Conservation (phyloP, 2,113 vertebrate species). For the Arothron firmamentum region DNA sequence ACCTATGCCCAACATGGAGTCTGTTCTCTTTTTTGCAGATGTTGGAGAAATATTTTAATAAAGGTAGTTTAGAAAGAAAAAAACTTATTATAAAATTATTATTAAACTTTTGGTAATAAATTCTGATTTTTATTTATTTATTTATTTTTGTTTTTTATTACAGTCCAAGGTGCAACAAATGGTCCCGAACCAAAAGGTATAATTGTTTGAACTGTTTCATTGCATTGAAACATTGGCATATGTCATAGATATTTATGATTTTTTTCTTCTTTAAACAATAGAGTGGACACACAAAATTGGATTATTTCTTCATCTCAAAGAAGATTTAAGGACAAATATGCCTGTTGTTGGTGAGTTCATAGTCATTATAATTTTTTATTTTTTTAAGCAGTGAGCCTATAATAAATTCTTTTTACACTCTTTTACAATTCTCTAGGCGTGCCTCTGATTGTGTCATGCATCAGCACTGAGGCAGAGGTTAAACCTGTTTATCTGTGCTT, state of each 20-base stretch:
- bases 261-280: neutral
- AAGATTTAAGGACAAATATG: neutral
- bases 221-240: too few relatives aligned
- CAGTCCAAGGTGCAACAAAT: neutral
- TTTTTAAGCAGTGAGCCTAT: too few relatives aligned
- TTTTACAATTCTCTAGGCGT: slow-evolving; percentile 26
- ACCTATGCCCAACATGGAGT: neutral
- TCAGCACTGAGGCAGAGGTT: neutral
- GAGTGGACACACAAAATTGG: neutral
- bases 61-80: slow-evolving; percentile 16
- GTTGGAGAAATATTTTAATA: neutral
- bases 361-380: too few relatives aligned
- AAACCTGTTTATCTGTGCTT: slow-evolving; percentile 48
- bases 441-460: slow-evolving; percentile 35
- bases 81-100: neutral
- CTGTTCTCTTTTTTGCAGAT: slow-evolving; percentile 16
- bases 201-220: neutral
- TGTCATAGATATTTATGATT: neutral
- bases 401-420: too few relatives aligned
- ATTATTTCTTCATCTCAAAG: neutral
- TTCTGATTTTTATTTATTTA: neutral
- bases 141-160: neutral
- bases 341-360: slow-evolving; percentile 46
- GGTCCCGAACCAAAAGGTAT: slow-evolving; percentile 2
- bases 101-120: neutral